These are phyloP conservation scores for Pseudochaenichthys georgianus DNA, from an alignment of 2,797 vertebrate genomes.

Conservation along the genomic window DNA sequence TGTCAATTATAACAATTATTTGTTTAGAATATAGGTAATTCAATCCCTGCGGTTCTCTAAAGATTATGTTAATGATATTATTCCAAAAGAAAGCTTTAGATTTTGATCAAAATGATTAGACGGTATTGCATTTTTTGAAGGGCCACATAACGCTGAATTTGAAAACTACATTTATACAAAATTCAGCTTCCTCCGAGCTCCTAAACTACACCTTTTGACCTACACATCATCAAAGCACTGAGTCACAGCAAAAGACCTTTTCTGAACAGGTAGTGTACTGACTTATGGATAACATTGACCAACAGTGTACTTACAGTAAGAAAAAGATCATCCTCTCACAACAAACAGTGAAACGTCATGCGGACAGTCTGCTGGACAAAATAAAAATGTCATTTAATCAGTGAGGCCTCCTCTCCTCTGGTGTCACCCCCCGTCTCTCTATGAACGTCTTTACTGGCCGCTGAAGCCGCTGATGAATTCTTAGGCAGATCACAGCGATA, in stretches of 20 bases:
- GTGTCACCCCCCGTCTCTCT: slow-evolving; percentile 43
- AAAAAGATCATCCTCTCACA: slow-evolving; percentile 58
- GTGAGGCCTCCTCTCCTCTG: slow-evolving; percentile 52
- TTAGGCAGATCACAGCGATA: slow-evolving; percentile 97
- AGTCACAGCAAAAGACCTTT: neutral
- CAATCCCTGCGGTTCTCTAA: neutral
- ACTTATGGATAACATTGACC: slow-evolving; percentile 2
- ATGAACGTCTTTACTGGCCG: slow-evolving; percentile 88
- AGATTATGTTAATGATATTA: neutral
- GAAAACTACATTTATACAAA: neutral
- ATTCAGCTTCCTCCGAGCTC: neutral
- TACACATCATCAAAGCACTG: no score
- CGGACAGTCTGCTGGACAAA: slow-evolving; percentile 77
- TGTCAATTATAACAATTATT: neutral
- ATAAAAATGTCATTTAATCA: slow-evolving; percentile 78
- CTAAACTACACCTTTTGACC: neutral
- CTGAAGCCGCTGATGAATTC: slow-evolving; percentile 91
- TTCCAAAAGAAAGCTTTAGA: no score
- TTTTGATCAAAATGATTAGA: neutral
- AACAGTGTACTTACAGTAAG: slow-evolving; percentile 32
- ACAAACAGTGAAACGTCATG: slow-evolving; percentile 58
- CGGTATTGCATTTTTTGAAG: neutral
- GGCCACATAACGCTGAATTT: neutral
- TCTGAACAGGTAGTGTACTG: neutral
- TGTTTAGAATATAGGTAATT: neutral